Evolutionary conservation across 2,888 invertebrate species (phyloP).

Genomic region (Myopa tessellatipennis): DNA sequence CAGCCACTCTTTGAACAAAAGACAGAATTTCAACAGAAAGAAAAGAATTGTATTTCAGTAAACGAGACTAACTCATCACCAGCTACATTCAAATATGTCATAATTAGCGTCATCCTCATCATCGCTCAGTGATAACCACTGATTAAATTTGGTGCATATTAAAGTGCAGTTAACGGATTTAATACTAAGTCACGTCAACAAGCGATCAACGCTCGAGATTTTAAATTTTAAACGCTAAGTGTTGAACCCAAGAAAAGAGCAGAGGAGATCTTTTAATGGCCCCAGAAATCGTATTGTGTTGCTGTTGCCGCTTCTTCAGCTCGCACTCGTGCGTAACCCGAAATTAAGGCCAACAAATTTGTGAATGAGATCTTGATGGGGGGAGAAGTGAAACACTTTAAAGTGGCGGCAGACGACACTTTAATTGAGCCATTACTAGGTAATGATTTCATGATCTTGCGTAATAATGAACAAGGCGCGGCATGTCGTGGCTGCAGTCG

Average conservation of each 20-base stretch:
- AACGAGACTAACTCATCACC: no score
- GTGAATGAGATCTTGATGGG: constrained; percentile 20
- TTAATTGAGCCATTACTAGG: not conserved
- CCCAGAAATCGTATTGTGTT: not conserved
- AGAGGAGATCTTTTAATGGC: not conserved
- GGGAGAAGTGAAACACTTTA: not conserved
- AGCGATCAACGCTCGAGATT: no score
- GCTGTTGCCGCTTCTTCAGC: not conserved
- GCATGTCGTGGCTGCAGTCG: no score
- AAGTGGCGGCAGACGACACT: not conserved
- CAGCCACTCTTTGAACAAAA: not conserved
- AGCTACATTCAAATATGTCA: no score
- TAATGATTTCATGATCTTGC: not conserved
- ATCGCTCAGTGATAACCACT: no score
- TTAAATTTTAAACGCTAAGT: not conserved
- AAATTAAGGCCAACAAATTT: constrained; percentile 22
- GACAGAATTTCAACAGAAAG: not conserved
- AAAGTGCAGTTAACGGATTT: no score
- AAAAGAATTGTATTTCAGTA: not conserved
- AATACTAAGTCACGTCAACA: no score
- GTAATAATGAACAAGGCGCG: not conserved
- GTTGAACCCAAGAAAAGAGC: not conserved
- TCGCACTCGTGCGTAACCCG: not conserved
- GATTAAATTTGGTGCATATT: no score
- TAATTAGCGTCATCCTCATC: no score